Evolutionary conservation across 37 sponge, comb jelly and placozoan species (phyloP).

Genomic region (Diacarnus erythraeanus): DNA sequence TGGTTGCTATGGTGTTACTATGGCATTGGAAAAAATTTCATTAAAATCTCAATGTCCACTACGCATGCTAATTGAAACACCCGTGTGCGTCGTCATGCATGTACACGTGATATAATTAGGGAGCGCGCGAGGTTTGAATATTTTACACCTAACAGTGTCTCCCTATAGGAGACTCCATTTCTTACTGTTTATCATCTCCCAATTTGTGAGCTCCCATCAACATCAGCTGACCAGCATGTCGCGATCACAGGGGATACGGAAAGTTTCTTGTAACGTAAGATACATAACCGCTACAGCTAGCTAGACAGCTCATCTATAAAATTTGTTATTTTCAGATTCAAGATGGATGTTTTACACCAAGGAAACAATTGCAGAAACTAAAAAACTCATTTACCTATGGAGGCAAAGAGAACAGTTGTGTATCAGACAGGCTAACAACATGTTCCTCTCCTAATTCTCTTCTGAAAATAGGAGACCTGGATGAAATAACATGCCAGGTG

Average conservation of each 20-base stretch:
- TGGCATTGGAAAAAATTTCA: too few relatives aligned
- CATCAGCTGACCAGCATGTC: background rate
- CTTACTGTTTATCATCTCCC: too few relatives aligned
- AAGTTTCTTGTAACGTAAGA: background rate
- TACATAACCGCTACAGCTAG: background rate
- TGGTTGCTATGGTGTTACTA: too few relatives aligned
- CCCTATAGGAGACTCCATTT: background rate
- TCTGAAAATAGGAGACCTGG: too few relatives aligned
- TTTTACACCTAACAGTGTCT: background rate
- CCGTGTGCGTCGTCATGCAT: background rate
- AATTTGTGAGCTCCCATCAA: background rate
- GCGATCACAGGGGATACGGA: background rate
- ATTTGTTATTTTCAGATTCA: background rate
- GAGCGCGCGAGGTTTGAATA: background rate
- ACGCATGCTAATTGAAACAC: too few relatives aligned
- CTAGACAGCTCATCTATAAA: background rate
- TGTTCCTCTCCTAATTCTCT: too few relatives aligned
- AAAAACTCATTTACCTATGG: background rate
- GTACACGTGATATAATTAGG: conserved; percentile 1
- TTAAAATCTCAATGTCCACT: too few relatives aligned
- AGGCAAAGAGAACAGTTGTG: background rate
- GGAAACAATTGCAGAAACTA: background rate
- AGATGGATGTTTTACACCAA: background rate
- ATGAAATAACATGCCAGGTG: too few relatives aligned
- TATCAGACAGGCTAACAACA: too few relatives aligned